Evolutionary conservation across 2,888 invertebrate genomes (phyloP).

Genomic region (Andrena marginata): DNA sequence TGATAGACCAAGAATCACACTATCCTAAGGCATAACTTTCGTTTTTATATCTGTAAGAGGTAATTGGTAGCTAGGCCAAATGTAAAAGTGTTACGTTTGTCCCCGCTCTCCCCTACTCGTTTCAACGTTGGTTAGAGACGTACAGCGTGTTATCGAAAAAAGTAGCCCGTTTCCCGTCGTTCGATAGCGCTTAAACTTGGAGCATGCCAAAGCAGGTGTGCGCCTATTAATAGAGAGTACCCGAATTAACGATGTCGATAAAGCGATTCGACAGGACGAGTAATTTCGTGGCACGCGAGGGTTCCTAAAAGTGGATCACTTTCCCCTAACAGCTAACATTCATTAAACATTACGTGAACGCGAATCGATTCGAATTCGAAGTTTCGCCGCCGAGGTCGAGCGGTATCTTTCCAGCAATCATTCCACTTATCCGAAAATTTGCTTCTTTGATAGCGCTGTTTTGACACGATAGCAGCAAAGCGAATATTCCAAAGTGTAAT

Average conservation of each 20-base stretch:
- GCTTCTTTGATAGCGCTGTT: background rate
- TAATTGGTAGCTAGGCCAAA: too few relatives aligned
- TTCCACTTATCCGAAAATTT: background rate
- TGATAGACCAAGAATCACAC: too few relatives aligned
- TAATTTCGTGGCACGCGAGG: conserved; percentile 17
- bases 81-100: too few relatives aligned
- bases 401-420: background rate
- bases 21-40: too few relatives aligned
- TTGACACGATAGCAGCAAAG: background rate
- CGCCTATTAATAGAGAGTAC: conserved; percentile 67
- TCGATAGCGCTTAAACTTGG: conserved; percentile 20
- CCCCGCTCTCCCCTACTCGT: too few relatives aligned
- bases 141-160: conserved; percentile 24
- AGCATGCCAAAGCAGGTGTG: conserved; percentile 27
- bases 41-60: too few relatives aligned
- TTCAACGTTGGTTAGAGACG: background rate
- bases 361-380: conserved; percentile 2
- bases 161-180: conserved; percentile 27
- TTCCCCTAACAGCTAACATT: background rate
- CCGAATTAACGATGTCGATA: conserved; percentile 60
- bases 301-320: background rate
- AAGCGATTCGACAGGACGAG: conserved; percentile 44
- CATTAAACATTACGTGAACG: background rate
- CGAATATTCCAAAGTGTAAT: background rate
- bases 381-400: background rate